Evolutionary conservation across 2,113 vertebrate genomes (phyloP), one percentile per base, ranked within the genome.

Genomic region (Clarias batrachus): DNA sequence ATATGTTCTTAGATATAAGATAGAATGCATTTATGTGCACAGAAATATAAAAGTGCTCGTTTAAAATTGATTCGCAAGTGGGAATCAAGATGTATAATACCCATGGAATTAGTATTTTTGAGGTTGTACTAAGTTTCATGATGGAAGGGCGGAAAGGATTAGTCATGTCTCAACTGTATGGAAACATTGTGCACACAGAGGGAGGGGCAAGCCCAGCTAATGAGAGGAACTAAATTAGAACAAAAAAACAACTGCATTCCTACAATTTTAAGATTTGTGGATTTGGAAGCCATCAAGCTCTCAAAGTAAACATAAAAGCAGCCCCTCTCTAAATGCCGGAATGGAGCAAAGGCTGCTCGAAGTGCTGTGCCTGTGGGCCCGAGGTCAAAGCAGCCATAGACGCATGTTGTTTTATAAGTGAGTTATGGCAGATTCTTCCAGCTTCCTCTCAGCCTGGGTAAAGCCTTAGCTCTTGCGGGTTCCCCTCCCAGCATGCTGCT

Each of bases 141-240:
- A 86, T 86, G 83, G 76, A 91, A 86, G 87, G 90, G 90, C 82
- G 90, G 93, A 93, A 92, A 93, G 91, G 92, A 92, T 91, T 90
- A 92, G 90, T 94, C 90, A 93, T 89, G 92, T 94, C 93, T 92
- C 83, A 84, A 87, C 76, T 21, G 56, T 90, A 85, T 90, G 91
- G 90, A 94, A 92, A 94, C 78, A 89, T 83, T 86, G 81, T 86
- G 79, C 25, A 77, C 83, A 60, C 83, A 17, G 71, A 73, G 9
- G 21, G 77, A 30, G 48, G 68, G 87, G 85, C 85, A 84, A 78
- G 60, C 48, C 86, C 82, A 88, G 77, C 82, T 91, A 87, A 88
- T 87, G 88, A 90, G 84, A 85, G 70, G 71, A 83, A 86, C 70
- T 48, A 59, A 86, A 90, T 81, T 89, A 85, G 73, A 86, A 85